These are phyloP conservation scores for Cynopterus brachyotis DNA, from an alignment of 2,113 vertebrate genomes.

Conservation along the genomic window DNA sequence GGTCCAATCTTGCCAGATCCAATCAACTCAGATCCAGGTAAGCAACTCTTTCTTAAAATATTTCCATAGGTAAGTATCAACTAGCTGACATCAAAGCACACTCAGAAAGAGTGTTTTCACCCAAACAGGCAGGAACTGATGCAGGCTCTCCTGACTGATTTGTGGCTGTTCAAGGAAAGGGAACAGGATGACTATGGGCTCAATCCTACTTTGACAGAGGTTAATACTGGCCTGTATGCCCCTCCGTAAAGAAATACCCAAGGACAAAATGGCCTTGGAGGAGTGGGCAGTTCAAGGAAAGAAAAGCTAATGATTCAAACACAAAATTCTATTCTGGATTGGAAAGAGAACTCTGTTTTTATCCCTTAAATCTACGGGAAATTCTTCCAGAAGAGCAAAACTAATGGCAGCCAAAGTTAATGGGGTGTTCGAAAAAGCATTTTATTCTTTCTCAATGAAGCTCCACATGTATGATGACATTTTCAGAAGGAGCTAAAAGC, in stretches of 20 bases:
- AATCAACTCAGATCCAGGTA: not conserved
- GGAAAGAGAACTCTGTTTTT: constrained; percentile 8
- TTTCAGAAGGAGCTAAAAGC: constrained; percentile 57
- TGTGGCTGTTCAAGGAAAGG: not conserved
- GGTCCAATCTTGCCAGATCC: not conserved
- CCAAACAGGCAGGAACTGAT: not conserved
- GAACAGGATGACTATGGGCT: not conserved
- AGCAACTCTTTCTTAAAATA: not conserved
- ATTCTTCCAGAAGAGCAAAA: constrained; percentile 33
- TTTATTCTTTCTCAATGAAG: constrained; percentile 51
- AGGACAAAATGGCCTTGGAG: not conserved
- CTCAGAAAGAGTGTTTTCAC: not conserved
- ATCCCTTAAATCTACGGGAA: not conserved
- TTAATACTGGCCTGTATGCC: not conserved
- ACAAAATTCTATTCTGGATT: constrained; percentile 14
- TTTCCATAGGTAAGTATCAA: not conserved
- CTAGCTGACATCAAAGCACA: not conserved
- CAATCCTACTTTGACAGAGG: not conserved
- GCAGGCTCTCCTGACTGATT: not conserved
- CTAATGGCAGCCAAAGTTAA: constrained; percentile 41
- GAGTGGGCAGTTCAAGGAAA: not conserved
- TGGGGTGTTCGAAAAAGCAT: constrained; percentile 17
- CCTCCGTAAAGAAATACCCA: not conserved
- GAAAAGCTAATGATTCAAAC: constrained; percentile 1
- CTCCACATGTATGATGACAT: constrained; percentile 22